A percentile compares a stretch with the other conserved stretches of the same genome.
These are phyloP conservation scores for Babyrousa celebensis DNA, from an alignment of 2,797 vertebrate species.

Conservation along the genomic window DNA sequence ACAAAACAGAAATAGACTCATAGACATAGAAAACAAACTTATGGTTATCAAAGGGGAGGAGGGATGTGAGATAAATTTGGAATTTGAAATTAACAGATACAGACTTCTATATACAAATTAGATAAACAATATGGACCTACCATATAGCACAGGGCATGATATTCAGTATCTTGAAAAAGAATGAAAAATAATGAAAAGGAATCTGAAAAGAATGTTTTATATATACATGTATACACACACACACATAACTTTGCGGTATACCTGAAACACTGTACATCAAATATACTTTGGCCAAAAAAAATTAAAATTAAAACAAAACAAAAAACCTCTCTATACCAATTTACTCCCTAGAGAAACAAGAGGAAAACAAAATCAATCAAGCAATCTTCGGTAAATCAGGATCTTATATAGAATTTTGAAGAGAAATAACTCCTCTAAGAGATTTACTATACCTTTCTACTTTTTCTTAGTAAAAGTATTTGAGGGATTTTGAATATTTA, in stretches of 20 bases:
- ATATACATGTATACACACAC: not conserved
- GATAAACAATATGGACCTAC: no score
- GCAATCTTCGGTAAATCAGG: not conserved
- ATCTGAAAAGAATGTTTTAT: not conserved
- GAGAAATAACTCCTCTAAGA: not conserved
- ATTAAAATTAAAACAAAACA: not conserved
- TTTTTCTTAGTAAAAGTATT: slow-evolving; percentile 44
- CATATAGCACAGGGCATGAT: not conserved
- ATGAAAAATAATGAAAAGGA: not conserved
- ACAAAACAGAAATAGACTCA: not conserved
- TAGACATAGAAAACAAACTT: not conserved
- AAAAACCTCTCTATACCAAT: not conserved
- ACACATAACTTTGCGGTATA: not conserved
- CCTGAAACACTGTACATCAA: not conserved
- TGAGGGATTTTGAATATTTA: slow-evolving; percentile 39
- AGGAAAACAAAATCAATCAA: not conserved
- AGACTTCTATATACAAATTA: not conserved
- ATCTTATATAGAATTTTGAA: not conserved
- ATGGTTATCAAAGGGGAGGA: not conserved
- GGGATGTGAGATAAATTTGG: no score
- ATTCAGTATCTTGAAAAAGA: fast-evolving
- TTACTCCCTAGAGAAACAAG: not conserved
- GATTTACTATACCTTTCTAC: slow-evolving; percentile 14
- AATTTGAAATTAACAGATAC: not conserved
- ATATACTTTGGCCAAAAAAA: not conserved